These are phyloP conservation scores for Barbus barbus DNA, from an alignment of 2,113 vertebrate genomes.

Conservation along the genomic window DNA sequence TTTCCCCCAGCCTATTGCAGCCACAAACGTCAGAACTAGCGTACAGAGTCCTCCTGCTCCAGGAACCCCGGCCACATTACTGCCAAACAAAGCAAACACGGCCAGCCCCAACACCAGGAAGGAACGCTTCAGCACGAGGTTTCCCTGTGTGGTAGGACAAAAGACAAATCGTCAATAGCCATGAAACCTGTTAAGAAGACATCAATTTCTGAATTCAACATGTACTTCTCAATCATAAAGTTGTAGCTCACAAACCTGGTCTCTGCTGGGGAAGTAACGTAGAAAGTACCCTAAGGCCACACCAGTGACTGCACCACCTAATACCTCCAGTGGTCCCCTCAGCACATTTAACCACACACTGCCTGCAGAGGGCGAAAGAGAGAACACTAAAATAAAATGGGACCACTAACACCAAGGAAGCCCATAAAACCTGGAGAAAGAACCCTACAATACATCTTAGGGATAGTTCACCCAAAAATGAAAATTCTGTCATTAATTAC, in stretches of 20 bases:
- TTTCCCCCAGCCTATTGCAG: constrained; percentile 83
- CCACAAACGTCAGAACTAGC: constrained; percentile 88
- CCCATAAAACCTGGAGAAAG: not conserved
- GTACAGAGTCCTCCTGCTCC: constrained; percentile 95
- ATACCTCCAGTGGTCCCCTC: constrained; percentile 86
- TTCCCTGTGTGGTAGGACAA: constrained; percentile 58
- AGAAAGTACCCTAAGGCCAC: constrained; percentile 86
- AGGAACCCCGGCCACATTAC: constrained; percentile 82
- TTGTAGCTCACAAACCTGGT: constrained; percentile 82
- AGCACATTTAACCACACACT: constrained; percentile 85
- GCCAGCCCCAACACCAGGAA: constrained; percentile 85
- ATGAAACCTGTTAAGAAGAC: not conserved
- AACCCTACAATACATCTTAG: not conserved
- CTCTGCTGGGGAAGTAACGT: constrained; percentile 89
- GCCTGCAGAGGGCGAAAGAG: constrained; percentile 70
- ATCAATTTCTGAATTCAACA: not conserved
- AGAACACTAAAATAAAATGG: not conserved
- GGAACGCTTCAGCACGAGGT: constrained; percentile 82
- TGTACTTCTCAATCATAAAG: not conserved
- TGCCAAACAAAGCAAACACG: constrained; percentile 88
- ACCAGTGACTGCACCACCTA: constrained; percentile 82
- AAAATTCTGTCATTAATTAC: too few species aligned
- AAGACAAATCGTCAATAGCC: not conserved
- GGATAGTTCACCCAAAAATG: too few species aligned
- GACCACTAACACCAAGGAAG: not conserved